Base-by-base conservation (phyloP, 2,888 invertebrate genomes). In the Cepaea hortensis region DNA sequence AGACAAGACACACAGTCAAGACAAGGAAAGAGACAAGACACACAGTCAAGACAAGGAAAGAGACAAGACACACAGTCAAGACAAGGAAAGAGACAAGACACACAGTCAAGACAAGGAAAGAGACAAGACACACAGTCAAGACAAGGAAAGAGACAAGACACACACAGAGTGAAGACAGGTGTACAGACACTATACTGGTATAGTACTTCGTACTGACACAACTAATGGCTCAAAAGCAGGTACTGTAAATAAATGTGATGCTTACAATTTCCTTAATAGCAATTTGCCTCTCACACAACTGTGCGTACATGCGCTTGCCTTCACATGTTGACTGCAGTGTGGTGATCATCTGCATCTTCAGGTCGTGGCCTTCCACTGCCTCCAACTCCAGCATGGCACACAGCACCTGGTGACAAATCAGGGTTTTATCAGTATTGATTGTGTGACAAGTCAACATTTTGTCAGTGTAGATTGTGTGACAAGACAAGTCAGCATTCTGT, bases 351-450 rank as follows among this genome's bases (percentile, higher is more conserved):
- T 97, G 97, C 90, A 96, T 94, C 90, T 95, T 94, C 88, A 95
- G 93, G 90, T 96, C 96, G 88, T 93, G 91, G 88, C 95, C 95
- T 62, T 95, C 95, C 50, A 96, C 93, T 55, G 97, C 95, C 91
- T 97, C 96, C 96, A 97, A 96, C 94, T 97, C 97, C 88, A 97
- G 95, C 96, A 97, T 86, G 82, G 96, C 95, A 94, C 97, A 97
- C 84, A 97, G 95, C 0, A 96, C 96, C 94, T 97, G 75, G 76
- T 23, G 82, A 82, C 76, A 55, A 6, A 23, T n/a, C 62, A 80
- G 50, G 9, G 6, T 23, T 75, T 4, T 68, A 18, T 4, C 5
- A 55, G 55, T 6, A 11, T 55, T 55, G 11, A 6, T 55, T 55
- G 55, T 55, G 55, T 55, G 55, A 11, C 55, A 55, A 18, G 68